A percentile compares a stretch with the other conserved stretches of the same genome.
Evolutionary conservation across 2,113 vertebrate species (phyloP).

Genomic region (Notothenia rossii): DNA sequence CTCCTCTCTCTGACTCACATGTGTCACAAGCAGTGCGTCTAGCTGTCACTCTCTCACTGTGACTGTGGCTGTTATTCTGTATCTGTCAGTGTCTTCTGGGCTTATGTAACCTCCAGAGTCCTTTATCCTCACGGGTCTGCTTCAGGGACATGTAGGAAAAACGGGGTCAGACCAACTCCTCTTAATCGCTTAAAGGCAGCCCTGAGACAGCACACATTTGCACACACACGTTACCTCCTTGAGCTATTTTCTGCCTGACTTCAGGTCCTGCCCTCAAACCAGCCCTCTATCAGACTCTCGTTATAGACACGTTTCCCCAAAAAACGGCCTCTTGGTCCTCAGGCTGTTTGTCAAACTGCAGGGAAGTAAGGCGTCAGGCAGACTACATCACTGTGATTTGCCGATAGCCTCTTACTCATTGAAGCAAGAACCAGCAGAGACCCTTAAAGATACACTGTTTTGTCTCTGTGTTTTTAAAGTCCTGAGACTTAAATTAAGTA

Average conservation of each 20-base stretch:
- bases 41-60: not conserved
- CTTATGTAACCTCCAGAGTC: slow-evolving; percentile 59
- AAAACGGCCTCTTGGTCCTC: slow-evolving; percentile 20
- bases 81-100: slow-evolving; percentile 26
- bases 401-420: slow-evolving; percentile 34
- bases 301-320: slow-evolving; percentile 52
- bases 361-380: slow-evolving; percentile 20
- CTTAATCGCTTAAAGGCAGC: slow-evolving; percentile 56
- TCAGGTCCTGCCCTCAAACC: slow-evolving; percentile 53
- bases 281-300: slow-evolving; percentile 39
- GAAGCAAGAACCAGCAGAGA: not conserved
- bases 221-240: not conserved
- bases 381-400: slow-evolving; percentile 31
- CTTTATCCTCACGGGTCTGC: slow-evolving; percentile 49
- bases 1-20: slow-evolving; percentile 5
- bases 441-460: not conserved
- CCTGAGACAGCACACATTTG: slow-evolving; percentile 24
- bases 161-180: slow-evolving; percentile 61
- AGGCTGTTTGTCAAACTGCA: slow-evolving; percentile 29
- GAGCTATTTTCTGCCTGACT: slow-evolving; percentile 60
- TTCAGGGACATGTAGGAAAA: slow-evolving; percentile 54
- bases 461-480: slow-evolving; percentile 24
- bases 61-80: slow-evolving; percentile 5
- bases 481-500: slow-evolving; percentile 5
- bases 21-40: not conserved